phyloP scores from a whole-genome alignment of 2,113 vertebrate species.

The Pimephales promelas region DNA sequence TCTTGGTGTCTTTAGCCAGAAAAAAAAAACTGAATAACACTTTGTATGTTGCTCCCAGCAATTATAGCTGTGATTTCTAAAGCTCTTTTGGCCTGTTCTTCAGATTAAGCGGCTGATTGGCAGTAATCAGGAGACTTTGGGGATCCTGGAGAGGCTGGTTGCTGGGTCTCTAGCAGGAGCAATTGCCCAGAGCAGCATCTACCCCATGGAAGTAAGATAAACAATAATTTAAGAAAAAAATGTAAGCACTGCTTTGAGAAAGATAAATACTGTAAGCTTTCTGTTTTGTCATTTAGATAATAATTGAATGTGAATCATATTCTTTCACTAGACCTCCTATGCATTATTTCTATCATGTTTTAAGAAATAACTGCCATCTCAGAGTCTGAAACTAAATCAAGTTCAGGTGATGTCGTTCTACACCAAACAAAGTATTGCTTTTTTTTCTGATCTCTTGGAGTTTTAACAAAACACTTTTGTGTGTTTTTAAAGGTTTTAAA shows the following conservation, averaged over 20 bases:
- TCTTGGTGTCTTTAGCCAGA: too few relatives aligned
- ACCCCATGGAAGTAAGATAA: constrained; percentile 92
- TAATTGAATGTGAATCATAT: neutral
- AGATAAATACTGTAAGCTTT: neutral
- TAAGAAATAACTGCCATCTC: neutral
- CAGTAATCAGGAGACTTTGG: constrained; percentile 88
- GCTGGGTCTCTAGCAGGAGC: constrained; percentile 91
- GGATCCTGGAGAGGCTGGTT: constrained; percentile 87
- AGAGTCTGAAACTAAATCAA: neutral
- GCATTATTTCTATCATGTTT: neutral
- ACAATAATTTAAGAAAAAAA: neutral
- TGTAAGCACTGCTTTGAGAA: neutral
- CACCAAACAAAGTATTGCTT: neutral
- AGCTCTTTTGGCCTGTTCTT: neutral
- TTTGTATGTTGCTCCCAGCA: too few relatives aligned
- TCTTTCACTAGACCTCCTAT: neutral
- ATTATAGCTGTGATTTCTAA: neutral
- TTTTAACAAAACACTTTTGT: neutral
- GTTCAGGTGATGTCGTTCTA: neutral
- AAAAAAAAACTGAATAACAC: too few relatives aligned
- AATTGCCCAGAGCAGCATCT: constrained; percentile 96
- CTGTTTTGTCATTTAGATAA: neutral
- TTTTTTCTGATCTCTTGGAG: constrained; percentile 14
- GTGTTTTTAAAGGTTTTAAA: constrained; percentile 85
- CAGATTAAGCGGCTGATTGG: constrained; percentile 93